Conservation (phyloP, 2,113 vertebrate genomes). For the Chaetodon trifascialis region DNA sequence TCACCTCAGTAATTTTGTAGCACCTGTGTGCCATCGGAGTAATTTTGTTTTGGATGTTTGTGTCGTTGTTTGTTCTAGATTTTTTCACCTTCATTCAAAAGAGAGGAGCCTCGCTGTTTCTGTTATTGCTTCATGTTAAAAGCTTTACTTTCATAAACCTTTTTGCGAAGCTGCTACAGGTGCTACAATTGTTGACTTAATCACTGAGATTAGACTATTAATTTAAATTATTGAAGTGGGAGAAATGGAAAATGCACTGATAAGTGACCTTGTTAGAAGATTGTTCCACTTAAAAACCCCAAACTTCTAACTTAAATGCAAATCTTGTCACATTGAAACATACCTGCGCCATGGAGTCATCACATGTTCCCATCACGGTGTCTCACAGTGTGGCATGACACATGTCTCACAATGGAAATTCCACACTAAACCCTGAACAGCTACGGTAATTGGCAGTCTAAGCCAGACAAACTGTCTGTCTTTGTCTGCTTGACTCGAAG, state of each 20-base stretch:
- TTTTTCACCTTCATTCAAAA: neutral
- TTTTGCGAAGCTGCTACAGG: neutral
- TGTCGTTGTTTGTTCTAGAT: neutral
- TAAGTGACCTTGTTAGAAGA: neutral
- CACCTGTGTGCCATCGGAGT: neutral
- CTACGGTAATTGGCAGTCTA: conserved; percentile 17
- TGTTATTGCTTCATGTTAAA: neutral
- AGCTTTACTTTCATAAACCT: neutral
- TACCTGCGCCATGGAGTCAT: neutral
- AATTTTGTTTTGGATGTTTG: neutral
- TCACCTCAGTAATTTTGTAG: neutral
- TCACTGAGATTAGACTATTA: neutral
- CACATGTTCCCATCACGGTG: neutral
- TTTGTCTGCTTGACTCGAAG: conserved; percentile 19
- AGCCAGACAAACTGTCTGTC: conserved; percentile 10
- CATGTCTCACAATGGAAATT: neutral
- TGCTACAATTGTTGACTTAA: neutral
- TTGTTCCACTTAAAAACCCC: neutral
- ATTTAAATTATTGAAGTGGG: neutral
- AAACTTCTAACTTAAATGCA: neutral
- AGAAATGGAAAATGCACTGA: neutral
- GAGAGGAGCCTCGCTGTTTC: neutral
- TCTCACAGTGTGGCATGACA: neutral
- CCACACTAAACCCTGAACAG: conserved; percentile 5
- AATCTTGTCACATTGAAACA: neutral